These are phyloP conservation scores for Champsocephalus esox DNA, from an alignment of 2,797 vertebrate species.

Conservation along the genomic window DNA sequence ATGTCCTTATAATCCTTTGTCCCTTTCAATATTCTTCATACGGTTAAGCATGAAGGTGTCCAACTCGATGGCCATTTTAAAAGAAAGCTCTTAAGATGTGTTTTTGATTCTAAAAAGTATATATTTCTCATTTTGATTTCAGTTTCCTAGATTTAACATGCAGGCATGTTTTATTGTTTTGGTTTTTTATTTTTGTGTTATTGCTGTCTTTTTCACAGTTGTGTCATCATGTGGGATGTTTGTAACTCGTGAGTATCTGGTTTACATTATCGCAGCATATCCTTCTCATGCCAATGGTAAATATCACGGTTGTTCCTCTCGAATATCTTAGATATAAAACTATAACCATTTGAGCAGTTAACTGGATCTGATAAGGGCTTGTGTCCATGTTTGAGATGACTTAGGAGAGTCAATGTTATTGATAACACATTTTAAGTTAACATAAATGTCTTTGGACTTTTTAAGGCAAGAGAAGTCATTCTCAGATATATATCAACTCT, in stretches of 20 bases:
- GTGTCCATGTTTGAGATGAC: constrained; percentile 19
- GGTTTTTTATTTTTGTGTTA: constrained; percentile 30
- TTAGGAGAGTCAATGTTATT: constrained; percentile 10
- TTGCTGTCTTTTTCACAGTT: constrained; percentile 35
- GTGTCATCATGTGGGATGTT: constrained; percentile 38
- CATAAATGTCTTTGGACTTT: constrained; percentile 11
- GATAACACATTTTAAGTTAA: background rate
- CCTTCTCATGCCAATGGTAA: constrained; percentile 62
- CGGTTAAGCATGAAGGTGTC: constrained; percentile 15
- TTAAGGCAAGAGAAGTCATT: constrained; percentile 7
- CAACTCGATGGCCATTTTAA: constrained; percentile 31
- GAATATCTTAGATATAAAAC: background rate
- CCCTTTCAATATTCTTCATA: constrained; percentile 19
- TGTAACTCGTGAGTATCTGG: constrained; percentile 38
- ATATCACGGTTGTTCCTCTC: constrained; percentile 3
- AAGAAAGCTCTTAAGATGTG: constrained; percentile 53
- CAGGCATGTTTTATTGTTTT: constrained; percentile 86
- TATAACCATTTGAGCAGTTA: constrained; percentile 27
- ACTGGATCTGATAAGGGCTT: constrained; percentile 45
- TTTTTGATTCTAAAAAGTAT: constrained; percentile 56
- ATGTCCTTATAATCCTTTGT: constrained; percentile 3
- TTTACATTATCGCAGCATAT: constrained; percentile 50
- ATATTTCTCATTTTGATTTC: constrained; percentile 54
- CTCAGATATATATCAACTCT: constrained; percentile 32
- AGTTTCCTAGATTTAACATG: constrained; percentile 83